Evolutionary conservation across 2,113 vertebrate species (phyloP).

Genomic region (Leptobrachium leishanense): DNA sequence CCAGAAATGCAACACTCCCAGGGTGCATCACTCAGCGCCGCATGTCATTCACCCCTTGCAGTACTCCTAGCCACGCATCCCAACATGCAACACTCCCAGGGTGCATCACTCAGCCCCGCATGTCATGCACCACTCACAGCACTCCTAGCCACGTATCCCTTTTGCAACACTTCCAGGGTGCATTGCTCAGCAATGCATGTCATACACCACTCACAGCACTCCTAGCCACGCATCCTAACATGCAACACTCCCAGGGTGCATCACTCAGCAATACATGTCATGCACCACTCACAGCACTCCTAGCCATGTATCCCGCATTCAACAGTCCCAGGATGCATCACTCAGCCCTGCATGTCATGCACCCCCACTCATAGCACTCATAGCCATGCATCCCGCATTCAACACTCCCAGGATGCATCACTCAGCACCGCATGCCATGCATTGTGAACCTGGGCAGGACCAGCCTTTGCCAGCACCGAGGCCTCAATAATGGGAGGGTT

Average conservation of each 20-base stretch:
- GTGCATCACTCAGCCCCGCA: constrained; percentile 27
- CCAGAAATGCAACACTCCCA: constrained; percentile 1
- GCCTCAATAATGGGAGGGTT: constrained; percentile 26
- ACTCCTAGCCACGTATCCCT: constrained; percentile 9
- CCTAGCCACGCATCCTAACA: constrained; percentile 17
- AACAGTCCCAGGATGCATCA: neutral
- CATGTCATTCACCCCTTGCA: constrained; percentile 8
- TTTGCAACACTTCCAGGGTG: neutral
- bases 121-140: constrained; percentile 4
- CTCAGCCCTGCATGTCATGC: constrained; percentile 39
- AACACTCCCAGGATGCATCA: neutral
- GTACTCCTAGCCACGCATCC: constrained; percentile 2
- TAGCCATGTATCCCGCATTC: constrained; percentile 25
- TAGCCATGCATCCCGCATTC: constrained; percentile 25
- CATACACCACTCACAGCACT: neutral
- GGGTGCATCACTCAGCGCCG: constrained; percentile 14
- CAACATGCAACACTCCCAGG: neutral
- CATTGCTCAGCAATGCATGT: constrained; percentile 28
- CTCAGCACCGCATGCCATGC: constrained; percentile 40
- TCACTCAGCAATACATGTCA: constrained; percentile 39
- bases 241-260: neutral
- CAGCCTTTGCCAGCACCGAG: constrained; percentile 11
- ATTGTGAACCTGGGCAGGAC: constrained; percentile 27
- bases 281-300: neutral
- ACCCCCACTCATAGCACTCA: neutral